A percentile compares a stretch with the other conserved stretches of the same genome.
These are phyloP conservation scores for Gari tellinella DNA, from an alignment of 2,888 invertebrate genomes.

Conservation along the genomic window DNA sequence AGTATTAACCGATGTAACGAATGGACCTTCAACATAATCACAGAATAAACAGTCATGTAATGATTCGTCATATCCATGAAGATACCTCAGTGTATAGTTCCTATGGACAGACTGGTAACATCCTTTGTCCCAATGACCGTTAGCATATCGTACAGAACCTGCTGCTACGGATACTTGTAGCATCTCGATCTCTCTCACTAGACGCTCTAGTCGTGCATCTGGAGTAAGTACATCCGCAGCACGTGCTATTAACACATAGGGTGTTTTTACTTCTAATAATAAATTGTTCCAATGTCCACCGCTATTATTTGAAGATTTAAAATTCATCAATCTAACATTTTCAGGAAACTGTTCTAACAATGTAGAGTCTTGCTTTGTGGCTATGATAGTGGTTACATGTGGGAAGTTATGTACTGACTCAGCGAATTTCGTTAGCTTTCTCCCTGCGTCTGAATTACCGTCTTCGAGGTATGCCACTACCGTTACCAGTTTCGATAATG, in stretches of 20 bases:
- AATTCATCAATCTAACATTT: no score
- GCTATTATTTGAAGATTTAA: no score
- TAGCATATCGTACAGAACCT: no score
- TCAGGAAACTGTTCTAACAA: no score
- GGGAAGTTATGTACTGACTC: neutral
- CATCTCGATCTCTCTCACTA: constrained; percentile 72
- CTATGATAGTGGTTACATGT: no score
- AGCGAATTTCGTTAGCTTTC: neutral
- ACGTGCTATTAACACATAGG: constrained; percentile 72
- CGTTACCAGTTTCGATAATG: constrained; percentile 43
- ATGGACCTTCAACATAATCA: constrained; percentile 78
- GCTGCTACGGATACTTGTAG: constrained; percentile 65
- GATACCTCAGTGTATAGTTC: constrained; percentile 74
- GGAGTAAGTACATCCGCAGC: constrained; percentile 67
- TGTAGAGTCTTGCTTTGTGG: no score
- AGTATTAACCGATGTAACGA: constrained; percentile 67
- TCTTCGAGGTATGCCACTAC: constrained; percentile 16
- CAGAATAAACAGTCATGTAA: constrained; percentile 78
- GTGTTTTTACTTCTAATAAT: constrained; percentile 64
- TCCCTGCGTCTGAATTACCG: neutral
- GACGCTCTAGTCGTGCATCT: constrained; percentile 71
- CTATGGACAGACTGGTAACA: constrained; percentile 75
- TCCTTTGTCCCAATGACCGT: constrained; percentile 75
- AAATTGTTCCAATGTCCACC: constrained; percentile 69
- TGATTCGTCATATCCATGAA: constrained; percentile 77